Conservation (phyloP, 1,140 invertebrate species). For the Drosophila nigrodunni region DNA sequence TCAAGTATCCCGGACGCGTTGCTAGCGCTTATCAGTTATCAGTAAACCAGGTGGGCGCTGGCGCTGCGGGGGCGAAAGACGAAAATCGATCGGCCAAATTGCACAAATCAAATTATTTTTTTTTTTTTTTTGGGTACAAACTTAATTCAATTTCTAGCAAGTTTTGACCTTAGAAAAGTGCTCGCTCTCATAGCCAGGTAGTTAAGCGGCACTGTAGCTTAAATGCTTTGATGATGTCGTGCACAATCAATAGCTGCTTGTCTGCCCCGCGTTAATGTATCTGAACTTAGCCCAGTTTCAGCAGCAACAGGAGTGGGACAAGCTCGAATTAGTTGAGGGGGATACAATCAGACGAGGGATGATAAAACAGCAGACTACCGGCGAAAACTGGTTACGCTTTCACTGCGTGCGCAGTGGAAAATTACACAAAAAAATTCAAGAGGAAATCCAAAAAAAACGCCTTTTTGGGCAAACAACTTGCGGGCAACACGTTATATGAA, state of each 20-base stretch:
- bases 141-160: slow-evolving; percentile 14
- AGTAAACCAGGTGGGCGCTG: slow-evolving; percentile 7
- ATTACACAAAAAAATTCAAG: neutral
- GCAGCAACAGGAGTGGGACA: neutral
- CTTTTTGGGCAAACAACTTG: neutral
- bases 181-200: neutral
- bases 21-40: slow-evolving; percentile 50
- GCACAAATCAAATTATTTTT: slow-evolving; percentile 15
- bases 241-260: slow-evolving; percentile 28
- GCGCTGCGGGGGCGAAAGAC: slow-evolving; percentile 5
- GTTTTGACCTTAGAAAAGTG: neutral
- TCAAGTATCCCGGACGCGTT: slow-evolving; percentile 43
- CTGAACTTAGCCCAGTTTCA: slow-evolving; percentile 36
- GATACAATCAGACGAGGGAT: neutral
- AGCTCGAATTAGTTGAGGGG: slow-evolving; percentile 6
- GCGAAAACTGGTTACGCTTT: slow-evolving; percentile 30
- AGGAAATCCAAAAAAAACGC: neutral
- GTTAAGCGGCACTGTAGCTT: neutral
- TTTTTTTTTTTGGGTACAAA: neutral
- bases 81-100: slow-evolving; percentile 6
- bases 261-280: neutral
- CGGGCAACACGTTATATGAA: slow-evolving; percentile 1
- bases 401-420: slow-evolving; percentile 50
- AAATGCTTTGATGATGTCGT: slow-evolving; percentile 1
- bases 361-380: slow-evolving; percentile 17